Evolutionary conservation across 92 coral and sea anemone species (phyloP).

Genomic region (Umimayanthus chanpuru): DNA sequence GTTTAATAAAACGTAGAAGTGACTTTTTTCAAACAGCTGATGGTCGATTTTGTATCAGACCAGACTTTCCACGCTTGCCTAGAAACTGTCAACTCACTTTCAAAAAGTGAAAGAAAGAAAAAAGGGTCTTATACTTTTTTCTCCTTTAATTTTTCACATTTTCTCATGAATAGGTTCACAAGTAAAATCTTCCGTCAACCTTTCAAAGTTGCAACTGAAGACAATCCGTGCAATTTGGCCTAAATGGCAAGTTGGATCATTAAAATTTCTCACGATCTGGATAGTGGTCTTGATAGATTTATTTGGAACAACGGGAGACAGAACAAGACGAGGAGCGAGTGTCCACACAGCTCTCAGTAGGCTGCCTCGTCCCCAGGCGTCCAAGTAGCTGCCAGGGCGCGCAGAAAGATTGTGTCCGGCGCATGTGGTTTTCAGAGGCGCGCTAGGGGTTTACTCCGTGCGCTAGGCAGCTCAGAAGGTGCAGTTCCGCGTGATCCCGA

Average conservation of each 20-base stretch:
- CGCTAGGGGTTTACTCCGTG: too few relatives aligned
- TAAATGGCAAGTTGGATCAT: neutral
- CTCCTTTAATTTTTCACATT: neutral
- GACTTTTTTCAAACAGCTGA: too few relatives aligned
- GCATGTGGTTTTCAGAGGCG: too few relatives aligned
- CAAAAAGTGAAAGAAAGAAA: neutral
- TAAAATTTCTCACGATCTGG: neutral
- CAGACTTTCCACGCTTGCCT: too few relatives aligned
- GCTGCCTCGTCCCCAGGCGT: constrained; percentile 4
- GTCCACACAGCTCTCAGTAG: constrained; percentile 39
- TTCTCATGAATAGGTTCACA: neutral
- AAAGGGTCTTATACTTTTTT: neutral
- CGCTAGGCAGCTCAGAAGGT: constrained; percentile 51
- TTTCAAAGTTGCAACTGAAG: neutral
- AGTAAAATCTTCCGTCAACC: neutral
- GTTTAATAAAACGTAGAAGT: too few relatives aligned
- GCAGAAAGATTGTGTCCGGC: too few relatives aligned
- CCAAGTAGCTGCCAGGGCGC: too few relatives aligned
- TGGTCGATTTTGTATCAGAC: too few relatives aligned
- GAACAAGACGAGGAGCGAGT: neutral
- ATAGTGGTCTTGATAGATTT: neutral
- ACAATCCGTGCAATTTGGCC: neutral
- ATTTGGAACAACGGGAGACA: neutral
- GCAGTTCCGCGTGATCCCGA: constrained; percentile 89
- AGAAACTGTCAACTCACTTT: neutral